Conservation (phyloP, 2,797 vertebrate species). For the Amniataba percoides region DNA sequence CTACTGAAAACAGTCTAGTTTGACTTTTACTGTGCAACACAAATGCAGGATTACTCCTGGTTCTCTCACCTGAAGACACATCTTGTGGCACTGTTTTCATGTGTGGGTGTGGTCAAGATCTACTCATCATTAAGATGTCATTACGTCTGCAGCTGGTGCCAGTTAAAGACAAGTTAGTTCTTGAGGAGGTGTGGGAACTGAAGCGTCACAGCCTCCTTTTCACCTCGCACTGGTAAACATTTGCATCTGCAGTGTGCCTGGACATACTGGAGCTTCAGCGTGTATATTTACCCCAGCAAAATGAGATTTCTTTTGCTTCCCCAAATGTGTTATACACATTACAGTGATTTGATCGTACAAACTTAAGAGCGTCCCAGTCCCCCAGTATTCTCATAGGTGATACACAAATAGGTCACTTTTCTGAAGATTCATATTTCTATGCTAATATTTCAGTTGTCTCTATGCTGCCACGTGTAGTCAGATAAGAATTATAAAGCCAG, state of each 20-base stretch:
- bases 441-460: not conserved
- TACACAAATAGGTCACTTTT: not conserved
- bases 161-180: not conserved
- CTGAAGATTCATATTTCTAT: not conserved
- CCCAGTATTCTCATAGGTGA: not conserved
- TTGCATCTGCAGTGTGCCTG: not conserved
- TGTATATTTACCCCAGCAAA: not conserved
- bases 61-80: not conserved
- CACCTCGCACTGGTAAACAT: not conserved
- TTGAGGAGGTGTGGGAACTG: not conserved
- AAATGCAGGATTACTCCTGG: not conserved
- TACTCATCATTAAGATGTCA: not conserved
- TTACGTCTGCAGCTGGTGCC: conserved; percentile 1
- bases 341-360: too few relatives aligned
- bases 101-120: not conserved
- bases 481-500: not conserved
- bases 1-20: not conserved
- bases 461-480: not conserved
- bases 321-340: too few relatives aligned
- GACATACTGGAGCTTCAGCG: not conserved
- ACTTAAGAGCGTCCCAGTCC: not conserved
- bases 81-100: not conserved
- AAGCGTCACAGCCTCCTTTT: not conserved
- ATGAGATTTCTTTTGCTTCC: too few relatives aligned
- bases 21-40: not conserved